Percentiles rank a stretch among this genome's conserved stretches.
Conservation (phyloP, 2,797 vertebrate genomes). For the Sebastes itinus region DNA sequence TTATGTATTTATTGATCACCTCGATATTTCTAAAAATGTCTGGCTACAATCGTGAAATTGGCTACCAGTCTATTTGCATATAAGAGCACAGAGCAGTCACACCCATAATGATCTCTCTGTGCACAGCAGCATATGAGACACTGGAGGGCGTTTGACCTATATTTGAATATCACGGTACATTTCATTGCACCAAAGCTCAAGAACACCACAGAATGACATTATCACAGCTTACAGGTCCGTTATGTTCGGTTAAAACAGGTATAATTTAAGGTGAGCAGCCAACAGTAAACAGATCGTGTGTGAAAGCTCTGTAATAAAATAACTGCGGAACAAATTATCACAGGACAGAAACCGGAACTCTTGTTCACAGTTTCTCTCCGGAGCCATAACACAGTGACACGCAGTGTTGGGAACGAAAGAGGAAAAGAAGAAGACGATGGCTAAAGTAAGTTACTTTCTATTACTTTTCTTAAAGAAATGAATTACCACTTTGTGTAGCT, state of each 20-base stretch:
- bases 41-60: neutral
- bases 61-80: neutral
- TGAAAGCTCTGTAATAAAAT: neutral
- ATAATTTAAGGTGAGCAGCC: neutral
- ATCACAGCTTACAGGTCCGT: accelerated
- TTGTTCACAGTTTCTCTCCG: slow-evolving; percentile 56
- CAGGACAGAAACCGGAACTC: slow-evolving; percentile 20
- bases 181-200: neutral
- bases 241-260: neutral
- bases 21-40: neutral
- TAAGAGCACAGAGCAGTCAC: neutral
- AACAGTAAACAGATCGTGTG: neutral
- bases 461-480: accelerated
- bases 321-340: neutral
- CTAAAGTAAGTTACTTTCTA: slow-evolving; percentile 66
- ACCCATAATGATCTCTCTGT: neutral
- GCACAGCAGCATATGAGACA: neutral
- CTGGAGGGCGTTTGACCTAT: slow-evolving; percentile 54
- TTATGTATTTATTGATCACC: neutral
- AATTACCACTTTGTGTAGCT: accelerated
- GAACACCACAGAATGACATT: neutral
- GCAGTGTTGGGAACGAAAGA: neutral
- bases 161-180: slow-evolving; percentile 1
- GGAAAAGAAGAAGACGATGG: slow-evolving; percentile 68
- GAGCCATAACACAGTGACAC: slow-evolving; percentile 76